A percentile compares a stretch with the other conserved stretches of the same genome.
Evolutionary conservation across 2,797 vertebrate species (phyloP).

Genomic region (Diglossa cyanea): DNA sequence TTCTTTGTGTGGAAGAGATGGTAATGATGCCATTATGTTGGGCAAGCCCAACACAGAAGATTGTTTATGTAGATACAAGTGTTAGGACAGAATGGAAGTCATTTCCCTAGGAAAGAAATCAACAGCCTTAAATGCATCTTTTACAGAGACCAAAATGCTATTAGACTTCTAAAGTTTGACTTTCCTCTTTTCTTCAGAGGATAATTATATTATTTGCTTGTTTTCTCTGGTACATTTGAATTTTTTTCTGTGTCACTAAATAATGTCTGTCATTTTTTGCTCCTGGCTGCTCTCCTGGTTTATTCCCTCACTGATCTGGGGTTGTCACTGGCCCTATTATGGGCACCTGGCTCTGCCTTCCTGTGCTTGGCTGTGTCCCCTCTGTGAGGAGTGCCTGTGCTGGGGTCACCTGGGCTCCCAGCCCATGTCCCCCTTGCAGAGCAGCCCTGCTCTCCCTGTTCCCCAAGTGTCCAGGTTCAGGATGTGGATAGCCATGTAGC

Average conservation of each 20-base stretch:
- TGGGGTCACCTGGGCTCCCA: not conserved
- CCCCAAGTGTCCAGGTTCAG: not conserved
- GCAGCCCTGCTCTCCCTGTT: not conserved
- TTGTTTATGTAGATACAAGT: slow-evolving; percentile 2
- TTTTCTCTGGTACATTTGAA: not conserved
- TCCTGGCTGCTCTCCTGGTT: not conserved
- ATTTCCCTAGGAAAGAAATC: slow-evolving; percentile 31
- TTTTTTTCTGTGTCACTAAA: not conserved
- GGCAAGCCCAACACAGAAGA: not conserved
- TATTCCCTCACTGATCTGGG: not conserved
- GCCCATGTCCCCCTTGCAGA: not conserved
- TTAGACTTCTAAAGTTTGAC: not conserved
- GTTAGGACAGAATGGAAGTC: not conserved
- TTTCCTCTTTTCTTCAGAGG: not conserved
- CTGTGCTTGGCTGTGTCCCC: not conserved
- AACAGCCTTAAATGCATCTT: not conserved
- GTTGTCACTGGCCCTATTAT: not conserved
- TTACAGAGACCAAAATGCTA: not conserved
- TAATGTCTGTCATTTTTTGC: not conserved
- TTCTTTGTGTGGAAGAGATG: not conserved
- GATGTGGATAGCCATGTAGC: not conserved
- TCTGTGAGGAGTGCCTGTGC: accelerated
- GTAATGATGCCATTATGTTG: slow-evolving; percentile 15
- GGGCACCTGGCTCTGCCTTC: not conserved
- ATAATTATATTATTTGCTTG: not conserved